phyloP scores from a whole-genome alignment of 2,888 invertebrate genomes.

The Drosophila fulvimacula region DNA sequence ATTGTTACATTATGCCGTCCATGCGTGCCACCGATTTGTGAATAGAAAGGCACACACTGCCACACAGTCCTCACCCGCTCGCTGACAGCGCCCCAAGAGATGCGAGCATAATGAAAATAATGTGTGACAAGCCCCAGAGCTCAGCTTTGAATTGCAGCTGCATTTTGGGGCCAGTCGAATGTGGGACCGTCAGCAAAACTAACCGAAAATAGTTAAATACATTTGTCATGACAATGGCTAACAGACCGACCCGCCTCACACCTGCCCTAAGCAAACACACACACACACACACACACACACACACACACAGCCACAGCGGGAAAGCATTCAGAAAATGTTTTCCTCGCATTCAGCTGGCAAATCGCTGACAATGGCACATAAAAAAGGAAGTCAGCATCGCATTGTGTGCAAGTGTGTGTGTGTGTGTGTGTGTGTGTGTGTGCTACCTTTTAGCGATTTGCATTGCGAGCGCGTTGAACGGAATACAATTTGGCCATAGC shows the following conservation, averaged over 20 bases:
- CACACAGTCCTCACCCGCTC: slow-evolving; percentile 19
- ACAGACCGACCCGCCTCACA: slow-evolving; percentile 11
- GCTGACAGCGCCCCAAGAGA: slow-evolving; percentile 61
- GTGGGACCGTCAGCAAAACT: slow-evolving; percentile 54
- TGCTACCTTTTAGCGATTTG: slow-evolving; percentile 80
- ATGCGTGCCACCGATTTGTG: slow-evolving; percentile 76
- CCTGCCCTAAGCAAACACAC: slow-evolving; percentile 3
- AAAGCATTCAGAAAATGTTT: slow-evolving; percentile 72
- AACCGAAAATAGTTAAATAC: slow-evolving; percentile 79
- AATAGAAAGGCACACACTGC: slow-evolving; percentile 42
- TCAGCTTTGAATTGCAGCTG: slow-evolving; percentile 48
- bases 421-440: slow-evolving; percentile 64
- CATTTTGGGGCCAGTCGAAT: slow-evolving; percentile 64
- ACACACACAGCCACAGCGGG: slow-evolving; percentile 30
- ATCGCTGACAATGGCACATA: slow-evolving; percentile 77
- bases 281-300: slow-evolving; percentile 3
- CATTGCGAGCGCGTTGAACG: slow-evolving; percentile 76
- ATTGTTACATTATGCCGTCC: slow-evolving; percentile 54
- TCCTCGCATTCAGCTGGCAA: slow-evolving; percentile 74
- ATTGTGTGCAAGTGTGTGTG: slow-evolving; percentile 66
- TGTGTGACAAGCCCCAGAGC: slow-evolving; percentile 79
- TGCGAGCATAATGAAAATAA: slow-evolving; percentile 73
- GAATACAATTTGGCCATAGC: slow-evolving; percentile 78
- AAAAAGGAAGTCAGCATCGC: slow-evolving; percentile 63
- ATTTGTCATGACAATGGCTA: slow-evolving; percentile 78